Evolutionary conservation across 2,113 vertebrate species (phyloP), one percentile per base, ranked within the genome.

Genomic region (Mormoops blainvillei): DNA sequence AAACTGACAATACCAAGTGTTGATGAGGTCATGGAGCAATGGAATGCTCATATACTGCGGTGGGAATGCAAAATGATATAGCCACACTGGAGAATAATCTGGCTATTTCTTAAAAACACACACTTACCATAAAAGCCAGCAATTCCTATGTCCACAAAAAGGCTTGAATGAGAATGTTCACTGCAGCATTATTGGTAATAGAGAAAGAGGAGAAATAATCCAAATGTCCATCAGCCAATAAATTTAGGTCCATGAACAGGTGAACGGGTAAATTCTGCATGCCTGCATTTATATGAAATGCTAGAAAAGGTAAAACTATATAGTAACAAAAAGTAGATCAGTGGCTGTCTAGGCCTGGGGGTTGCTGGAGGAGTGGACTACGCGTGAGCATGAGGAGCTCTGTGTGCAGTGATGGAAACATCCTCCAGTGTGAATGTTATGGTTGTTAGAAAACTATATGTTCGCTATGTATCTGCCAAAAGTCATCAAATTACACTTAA

Each of bases 51-150:
- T 16, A 89, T 10, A 93, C 50, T 89, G 85, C 36, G 15, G 90
- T 76, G 38, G 54, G 52, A 89, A 71, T 36, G 43, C 36, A 89
- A 93, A 93, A 63, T 63, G 36, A 26, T 58, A 77, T 18, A 77
- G 70, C 31, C 63, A 84, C 24, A 84, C 7, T 78, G 43, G 24
- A 93, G 84, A 93, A 89, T 16, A 84, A 58, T 61, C 26, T 36
- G 33, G 36, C 74, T 84, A 43, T 78, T 84, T 89, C 36, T 63
- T 93, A 85, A 93, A 95, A 89, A 93, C 24, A 85, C 4, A 85
- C 22, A 83, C 68, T 77, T 77, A 92, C 13, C 61, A 78, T 45
- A 38, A 3, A 78, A 63, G 31, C 33, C 54, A 78, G 71, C 24
- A 71, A 78, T 83, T 85, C 67, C n/a, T 88, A 88, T 71, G 45